A percentile compares a stretch with the other conserved stretches of the same genome.
Evolutionary conservation across 2,888 invertebrate genomes (phyloP).

Genomic region (Eulithis prunata): DNA sequence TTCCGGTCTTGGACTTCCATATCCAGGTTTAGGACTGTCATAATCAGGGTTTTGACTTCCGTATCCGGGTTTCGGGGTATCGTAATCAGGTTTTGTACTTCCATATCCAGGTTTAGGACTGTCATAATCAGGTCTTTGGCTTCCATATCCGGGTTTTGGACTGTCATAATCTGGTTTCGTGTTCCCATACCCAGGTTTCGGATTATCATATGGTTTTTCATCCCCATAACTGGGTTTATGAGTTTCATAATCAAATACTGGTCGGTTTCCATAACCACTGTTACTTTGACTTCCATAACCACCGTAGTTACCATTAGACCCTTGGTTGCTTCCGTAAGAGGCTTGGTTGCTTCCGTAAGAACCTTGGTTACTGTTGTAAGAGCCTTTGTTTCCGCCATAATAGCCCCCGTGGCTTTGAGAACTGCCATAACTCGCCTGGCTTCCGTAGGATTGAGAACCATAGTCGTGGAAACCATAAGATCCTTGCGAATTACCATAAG

Average conservation of each 20-base stretch:
- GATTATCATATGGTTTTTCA: constrained; percentile 8
- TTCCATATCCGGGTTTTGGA: constrained; percentile 25
- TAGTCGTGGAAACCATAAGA: constrained; percentile 14
- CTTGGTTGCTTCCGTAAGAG: background rate
- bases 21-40: constrained; percentile 28
- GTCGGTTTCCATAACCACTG: constrained; percentile 28
- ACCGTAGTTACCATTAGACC: constrained; percentile 7
- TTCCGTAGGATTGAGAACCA: constrained; percentile 7
- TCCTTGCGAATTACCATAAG: constrained; percentile 18
- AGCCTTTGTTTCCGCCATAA: constrained; percentile 24
- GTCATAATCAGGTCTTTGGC: constrained; percentile 29
- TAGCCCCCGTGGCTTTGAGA: constrained; percentile 12
- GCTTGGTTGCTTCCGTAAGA: constrained; percentile 22
- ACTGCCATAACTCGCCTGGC: constrained; percentile 24
- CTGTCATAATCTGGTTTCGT: constrained; percentile 27
- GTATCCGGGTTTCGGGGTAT: constrained; percentile 31
- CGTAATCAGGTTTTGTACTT: constrained; percentile 22
- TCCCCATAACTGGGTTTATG: constrained; percentile 32
- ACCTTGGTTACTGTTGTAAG: constrained; percentile 9
- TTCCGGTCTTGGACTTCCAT: constrained; percentile 23
- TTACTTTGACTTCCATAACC: constrained; percentile 22
- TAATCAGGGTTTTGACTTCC: constrained; percentile 31
- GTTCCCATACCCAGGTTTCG: constrained; percentile 28
- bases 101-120: constrained; percentile 28
- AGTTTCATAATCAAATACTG: constrained; percentile 26